Evolutionary conservation across 1,140 invertebrate genomes (phyloP).

Genomic region (Ptiloglossa arizonensis): DNA sequence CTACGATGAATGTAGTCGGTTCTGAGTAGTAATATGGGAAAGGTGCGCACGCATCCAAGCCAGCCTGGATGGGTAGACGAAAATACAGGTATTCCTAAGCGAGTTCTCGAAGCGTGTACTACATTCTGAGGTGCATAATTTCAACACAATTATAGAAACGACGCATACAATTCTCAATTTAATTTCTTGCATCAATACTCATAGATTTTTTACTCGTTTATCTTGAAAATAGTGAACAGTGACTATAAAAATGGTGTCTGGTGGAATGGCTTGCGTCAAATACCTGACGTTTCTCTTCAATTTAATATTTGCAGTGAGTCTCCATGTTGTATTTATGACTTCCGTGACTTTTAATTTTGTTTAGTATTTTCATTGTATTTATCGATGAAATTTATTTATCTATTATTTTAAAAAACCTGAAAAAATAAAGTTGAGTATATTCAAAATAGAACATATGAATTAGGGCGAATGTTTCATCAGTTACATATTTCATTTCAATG

Average conservation of each 20-base stretch:
- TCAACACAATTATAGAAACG: conserved; percentile 24
- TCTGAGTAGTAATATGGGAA: conserved; percentile 32
- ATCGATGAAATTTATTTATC: neutral
- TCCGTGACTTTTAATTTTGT: neutral
- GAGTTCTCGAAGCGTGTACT: conserved; percentile 42
- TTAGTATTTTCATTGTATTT: neutral
- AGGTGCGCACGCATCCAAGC: conserved; percentile 64
- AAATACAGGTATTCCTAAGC: conserved; percentile 65
- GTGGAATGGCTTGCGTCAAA: conserved; percentile 90
- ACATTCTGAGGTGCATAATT: neutral
- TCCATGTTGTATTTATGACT: conserved; percentile 1
- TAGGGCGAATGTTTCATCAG: neutral
- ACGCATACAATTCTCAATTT: neutral
- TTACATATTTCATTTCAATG: neutral
- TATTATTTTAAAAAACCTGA: neutral
- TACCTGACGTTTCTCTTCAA: conserved; percentile 93
- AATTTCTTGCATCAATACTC: neutral
- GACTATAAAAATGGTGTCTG: conserved; percentile 85
- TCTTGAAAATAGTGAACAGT: conserved; percentile 24
- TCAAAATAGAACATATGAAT: neutral
- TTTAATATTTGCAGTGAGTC: conserved; percentile 91
- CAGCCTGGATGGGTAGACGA: conserved; percentile 59
- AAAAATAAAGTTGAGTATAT: neutral
- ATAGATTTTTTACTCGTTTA: neutral
- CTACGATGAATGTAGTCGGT: conserved; percentile 5